phyloP scores from a whole-genome alignment of 2,797 vertebrate genomes.

The Cyclura pinguis region DNA sequence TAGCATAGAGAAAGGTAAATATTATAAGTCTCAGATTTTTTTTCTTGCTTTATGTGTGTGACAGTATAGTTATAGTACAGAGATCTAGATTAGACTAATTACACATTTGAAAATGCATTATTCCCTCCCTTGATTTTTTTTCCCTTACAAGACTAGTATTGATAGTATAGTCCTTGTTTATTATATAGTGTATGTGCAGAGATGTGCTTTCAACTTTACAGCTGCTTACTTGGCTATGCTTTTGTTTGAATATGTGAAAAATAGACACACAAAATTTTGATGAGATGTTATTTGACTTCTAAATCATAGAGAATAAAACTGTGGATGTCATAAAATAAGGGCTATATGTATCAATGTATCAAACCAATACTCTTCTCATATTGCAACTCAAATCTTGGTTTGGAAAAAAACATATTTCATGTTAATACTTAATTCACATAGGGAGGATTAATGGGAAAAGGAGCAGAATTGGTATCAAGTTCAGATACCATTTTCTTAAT shows the following conservation, averaged over 20 bases:
- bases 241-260: neutral
- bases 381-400: neutral
- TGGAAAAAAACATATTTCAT: neutral
- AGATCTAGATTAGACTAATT: conserved; percentile 18
- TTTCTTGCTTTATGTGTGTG: conserved; percentile 11
- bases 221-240: neutral
- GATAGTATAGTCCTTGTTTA: neutral
- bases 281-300: neutral
- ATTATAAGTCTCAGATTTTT: neutral
- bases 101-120: neutral
- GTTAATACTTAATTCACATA: neutral
- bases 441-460: neutral
- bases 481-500: neutral
- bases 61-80: neutral
- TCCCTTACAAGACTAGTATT: neutral
- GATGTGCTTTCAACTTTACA: neutral
- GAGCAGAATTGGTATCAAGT: neutral
- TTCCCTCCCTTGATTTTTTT: no score
- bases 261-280: neutral
- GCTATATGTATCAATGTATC: neutral
- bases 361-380: neutral
- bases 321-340: neutral
- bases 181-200: neutral
- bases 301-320: neutral
- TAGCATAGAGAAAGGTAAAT: conserved; percentile 15